Evolutionary conservation across 2,888 invertebrate genomes (phyloP), one percentile per base, ranked within the genome.

Genomic region (Neoaliturus tenellus): DNA sequence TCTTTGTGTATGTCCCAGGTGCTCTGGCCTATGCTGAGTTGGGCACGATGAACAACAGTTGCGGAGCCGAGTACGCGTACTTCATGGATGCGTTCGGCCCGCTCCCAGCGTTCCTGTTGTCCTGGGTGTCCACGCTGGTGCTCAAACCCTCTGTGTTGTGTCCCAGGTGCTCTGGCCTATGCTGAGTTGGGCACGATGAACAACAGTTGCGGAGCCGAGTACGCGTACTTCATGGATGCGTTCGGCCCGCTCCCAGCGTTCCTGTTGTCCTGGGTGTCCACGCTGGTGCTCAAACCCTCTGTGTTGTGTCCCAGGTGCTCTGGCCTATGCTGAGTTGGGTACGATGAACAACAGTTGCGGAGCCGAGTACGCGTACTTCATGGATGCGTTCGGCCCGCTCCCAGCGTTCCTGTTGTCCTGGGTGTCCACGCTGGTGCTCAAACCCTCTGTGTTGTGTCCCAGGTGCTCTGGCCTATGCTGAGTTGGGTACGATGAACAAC

Each of bases 41-140:
- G 90, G 98, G 98, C 89, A 98, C 98, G 87, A 97, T 98, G 96
- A 98, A 98, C 91, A 97, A 98, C 89, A 97, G 97, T 88, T 97
- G 97, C 86, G 98, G 98, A 87, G 98, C 97, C 86, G 98, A 98
- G 91, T 98, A 98, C 93, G 97, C 97, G 87, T 98, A 98, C 91
- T 97, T 98, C 91, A 96, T 97, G 96, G 97, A 97, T 91, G 98
- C 98, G 84, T 98, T 97, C 91, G 98, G 98, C 87, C 95, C 97
- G 88, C 94, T 96, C 85, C 97, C 97, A 86, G 98, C 97, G 88
- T 98, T 98, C 91, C 92, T 98, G 87, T 98, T 97, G 92, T 97
- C 97, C 90, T 98, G 98, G 98, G 97, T 97, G 90, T 97, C 97
- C 89, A 97, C 97, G 85, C 93, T 98, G 91, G 96, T 98, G 89